These are phyloP conservation scores for Balaenoptera acutorostrata DNA, from an alignment of 2,113 vertebrate genomes.

Conservation along the genomic window DNA sequence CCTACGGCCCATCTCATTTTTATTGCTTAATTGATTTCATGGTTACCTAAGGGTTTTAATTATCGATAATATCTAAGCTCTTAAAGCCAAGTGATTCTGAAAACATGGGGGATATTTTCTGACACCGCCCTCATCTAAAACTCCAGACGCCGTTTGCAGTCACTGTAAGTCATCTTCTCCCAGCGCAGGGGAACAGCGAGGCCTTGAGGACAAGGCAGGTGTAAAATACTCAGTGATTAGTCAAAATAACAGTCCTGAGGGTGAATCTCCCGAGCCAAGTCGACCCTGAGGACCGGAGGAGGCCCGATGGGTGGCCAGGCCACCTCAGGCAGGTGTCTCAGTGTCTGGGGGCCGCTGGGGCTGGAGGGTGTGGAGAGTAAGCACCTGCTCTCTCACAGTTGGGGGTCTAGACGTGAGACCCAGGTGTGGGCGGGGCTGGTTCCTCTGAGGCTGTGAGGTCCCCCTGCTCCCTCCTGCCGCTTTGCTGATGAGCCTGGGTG, in stretches of 20 bases:
- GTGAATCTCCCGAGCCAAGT: no score
- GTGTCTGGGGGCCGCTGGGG: no score
- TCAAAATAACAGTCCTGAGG: neutral
- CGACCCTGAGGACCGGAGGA: neutral
- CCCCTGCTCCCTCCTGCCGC: no score
- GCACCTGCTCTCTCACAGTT: neutral
- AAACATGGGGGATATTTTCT: neutral
- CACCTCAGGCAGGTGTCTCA: no score
- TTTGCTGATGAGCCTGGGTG: neutral
- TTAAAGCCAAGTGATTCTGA: neutral
- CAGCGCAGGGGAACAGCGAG: no score
- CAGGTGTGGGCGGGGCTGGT: accelerated
- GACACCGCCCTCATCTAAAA: neutral
- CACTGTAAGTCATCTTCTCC: neutral
- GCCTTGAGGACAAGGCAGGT: neutral
- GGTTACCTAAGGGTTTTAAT: neutral
- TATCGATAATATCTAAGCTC: neutral
- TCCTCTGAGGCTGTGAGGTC: neutral
- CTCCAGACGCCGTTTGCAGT: neutral
- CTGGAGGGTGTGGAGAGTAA: no score
- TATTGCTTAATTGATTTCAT: neutral
- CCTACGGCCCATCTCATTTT: neutral
- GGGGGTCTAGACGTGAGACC: no score
- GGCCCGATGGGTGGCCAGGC: accelerated
- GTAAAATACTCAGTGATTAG: no score